phyloP scores from a whole-genome alignment of 1,140 invertebrate species.

The Zophobas atratus region DNA sequence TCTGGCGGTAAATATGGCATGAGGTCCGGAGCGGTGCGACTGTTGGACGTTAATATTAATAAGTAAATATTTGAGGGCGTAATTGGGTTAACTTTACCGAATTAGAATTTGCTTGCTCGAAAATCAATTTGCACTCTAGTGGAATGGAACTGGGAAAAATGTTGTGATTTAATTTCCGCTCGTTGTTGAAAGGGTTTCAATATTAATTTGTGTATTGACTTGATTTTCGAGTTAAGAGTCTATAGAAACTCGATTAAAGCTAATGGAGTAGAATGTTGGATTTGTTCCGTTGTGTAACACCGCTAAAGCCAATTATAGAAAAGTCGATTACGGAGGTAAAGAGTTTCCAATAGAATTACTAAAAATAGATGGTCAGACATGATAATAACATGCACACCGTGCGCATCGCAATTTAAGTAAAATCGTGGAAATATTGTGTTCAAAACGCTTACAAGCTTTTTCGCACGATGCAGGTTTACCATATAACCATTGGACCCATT shows the following conservation, averaged over 20 bases:
- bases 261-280: slow-evolving; percentile 23
- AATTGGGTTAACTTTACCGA: slow-evolving; percentile 23
- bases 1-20: slow-evolving; percentile 8
- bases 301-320: slow-evolving; percentile 6
- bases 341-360: background rate
- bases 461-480: no score
- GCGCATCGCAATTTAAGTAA: no score
- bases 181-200: slow-evolving; percentile 10
- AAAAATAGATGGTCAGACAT: no score
- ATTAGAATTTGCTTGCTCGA: slow-evolving; percentile 20
- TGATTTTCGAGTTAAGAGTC: background rate
- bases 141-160: slow-evolving; percentile 20
- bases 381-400: no score
- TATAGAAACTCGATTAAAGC: slow-evolving; percentile 3
- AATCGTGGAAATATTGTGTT: no score
- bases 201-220: slow-evolving; percentile 19
- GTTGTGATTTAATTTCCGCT: slow-evolving; percentile 22
- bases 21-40: background rate
- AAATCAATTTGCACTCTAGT: slow-evolving; percentile 22
- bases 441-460: no score
- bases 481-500: no score
- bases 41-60: slow-evolving; percentile 32
- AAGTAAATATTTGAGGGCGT: slow-evolving; percentile 33
- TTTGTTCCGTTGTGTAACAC: background rate
- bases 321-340: slow-evolving; percentile 4